These are phyloP conservation scores for Campylomormyrus numenius DNA, from an alignment of 2,113 vertebrate species.

Conservation along the genomic window DNA sequence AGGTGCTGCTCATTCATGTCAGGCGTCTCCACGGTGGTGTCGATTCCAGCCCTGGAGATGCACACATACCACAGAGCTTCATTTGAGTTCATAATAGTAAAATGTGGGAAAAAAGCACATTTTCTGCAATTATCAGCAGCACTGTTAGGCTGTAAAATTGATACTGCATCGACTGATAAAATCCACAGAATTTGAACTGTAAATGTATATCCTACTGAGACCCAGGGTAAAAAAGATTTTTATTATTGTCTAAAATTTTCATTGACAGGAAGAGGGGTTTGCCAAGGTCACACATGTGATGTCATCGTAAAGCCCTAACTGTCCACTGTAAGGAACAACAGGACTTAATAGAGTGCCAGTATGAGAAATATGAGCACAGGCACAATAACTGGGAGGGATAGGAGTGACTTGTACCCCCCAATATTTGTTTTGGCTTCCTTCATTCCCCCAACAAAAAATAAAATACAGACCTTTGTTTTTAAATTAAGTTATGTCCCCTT, in stretches of 20 bases:
- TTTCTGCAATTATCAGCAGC: not conserved
- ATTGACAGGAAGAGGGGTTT: not conserved
- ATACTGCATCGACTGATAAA: not conserved
- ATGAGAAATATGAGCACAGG: not conserved
- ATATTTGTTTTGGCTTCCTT: not conserved
- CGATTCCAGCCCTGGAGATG: not conserved
- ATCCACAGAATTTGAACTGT: not conserved
- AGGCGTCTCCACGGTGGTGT: not conserved
- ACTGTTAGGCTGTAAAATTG: not conserved
- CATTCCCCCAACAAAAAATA: not conserved
- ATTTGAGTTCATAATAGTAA: not conserved
- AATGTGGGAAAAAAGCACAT: not conserved
- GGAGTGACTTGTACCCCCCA: not conserved
- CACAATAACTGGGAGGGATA: not conserved
- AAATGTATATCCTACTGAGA: not conserved
- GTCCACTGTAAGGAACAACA: not conserved
- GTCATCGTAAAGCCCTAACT: not conserved
- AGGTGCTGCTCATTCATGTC: not conserved
- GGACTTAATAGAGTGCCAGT: not conserved
- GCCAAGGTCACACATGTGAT: not conserved
- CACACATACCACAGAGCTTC: not conserved
- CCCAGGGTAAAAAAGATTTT: not conserved
- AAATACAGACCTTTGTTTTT: not conserved
- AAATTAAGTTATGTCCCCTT: not conserved
- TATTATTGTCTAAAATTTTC: not conserved